Conservation (phyloP, 2,888 invertebrate genomes). For the Lithophane ornitopus region DNA sequence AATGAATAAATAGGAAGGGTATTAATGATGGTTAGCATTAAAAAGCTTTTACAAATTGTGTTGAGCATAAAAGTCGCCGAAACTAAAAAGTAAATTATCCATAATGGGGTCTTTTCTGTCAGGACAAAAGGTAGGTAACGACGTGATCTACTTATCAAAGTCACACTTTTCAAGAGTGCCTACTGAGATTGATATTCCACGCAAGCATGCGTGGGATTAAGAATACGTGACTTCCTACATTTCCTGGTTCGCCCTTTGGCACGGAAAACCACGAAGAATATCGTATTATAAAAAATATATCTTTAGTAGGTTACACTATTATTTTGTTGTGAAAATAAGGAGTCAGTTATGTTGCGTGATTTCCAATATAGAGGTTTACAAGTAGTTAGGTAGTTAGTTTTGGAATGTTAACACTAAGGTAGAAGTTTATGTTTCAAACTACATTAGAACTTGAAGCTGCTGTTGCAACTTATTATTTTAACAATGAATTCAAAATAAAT, state of each 20-base stretch:
- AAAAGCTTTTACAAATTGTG: conserved; percentile 26
- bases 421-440: not conserved
- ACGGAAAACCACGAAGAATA: conserved; percentile 27
- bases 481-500: not conserved
- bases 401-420: not conserved
- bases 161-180: conserved; percentile 54
- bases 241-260: conserved; percentile 51
- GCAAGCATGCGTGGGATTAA: conserved; percentile 69
- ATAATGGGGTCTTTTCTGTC: conserved; percentile 1
- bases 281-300: conserved; percentile 1
- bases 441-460: not conserved
- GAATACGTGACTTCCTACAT: conserved; percentile 64
- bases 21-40: conserved; percentile 21
- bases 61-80: conserved; percentile 1
- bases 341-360: not conserved
- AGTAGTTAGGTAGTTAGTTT: not conserved
- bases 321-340: not conserved
- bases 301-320: not conserved
- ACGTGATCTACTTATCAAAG: conserved; percentile 64
- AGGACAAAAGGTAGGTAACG: conserved; percentile 39
- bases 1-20: conserved; percentile 13
- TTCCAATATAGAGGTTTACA: not conserved
- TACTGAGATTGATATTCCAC: conserved; percentile 68
- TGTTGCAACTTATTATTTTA: not conserved
- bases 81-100: conserved; percentile 7